phyloP scores from a whole-genome alignment of 2,888 invertebrate species.

The Cataglyphis rosenhaueri region DNA sequence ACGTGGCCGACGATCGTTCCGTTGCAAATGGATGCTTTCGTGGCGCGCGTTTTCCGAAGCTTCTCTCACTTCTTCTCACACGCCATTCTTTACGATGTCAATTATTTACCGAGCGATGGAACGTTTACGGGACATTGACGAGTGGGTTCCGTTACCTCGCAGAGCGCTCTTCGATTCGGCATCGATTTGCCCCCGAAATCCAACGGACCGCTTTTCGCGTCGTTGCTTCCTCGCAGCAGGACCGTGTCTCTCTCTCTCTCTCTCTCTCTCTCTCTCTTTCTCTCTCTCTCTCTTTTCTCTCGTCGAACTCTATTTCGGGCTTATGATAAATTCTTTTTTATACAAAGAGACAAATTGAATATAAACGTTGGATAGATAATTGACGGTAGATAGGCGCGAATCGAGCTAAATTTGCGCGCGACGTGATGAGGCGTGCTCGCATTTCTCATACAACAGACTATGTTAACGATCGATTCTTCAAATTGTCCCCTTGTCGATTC shows the following conservation, averaged over 20 bases:
- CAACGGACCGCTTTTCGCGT: conserved; percentile 3
- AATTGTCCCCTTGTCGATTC: conserved; percentile 10
- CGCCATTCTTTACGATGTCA: conserved; percentile 68
- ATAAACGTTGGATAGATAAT: conserved; percentile 27
- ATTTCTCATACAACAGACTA: conserved; percentile 32
- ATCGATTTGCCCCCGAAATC: conserved; percentile 75
- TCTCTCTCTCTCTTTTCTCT: no score
- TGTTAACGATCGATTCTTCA: conserved; percentile 32
- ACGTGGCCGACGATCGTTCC: conserved; percentile 55
- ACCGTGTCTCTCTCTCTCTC: background rate
- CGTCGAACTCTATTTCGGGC: background rate
- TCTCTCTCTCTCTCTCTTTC: background rate
- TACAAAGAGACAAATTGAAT: conserved; percentile 31
- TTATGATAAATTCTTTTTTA: conserved; percentile 17
- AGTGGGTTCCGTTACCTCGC: conserved; percentile 70
- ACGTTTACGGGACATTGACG: conserved; percentile 67
- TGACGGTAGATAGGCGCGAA: background rate
- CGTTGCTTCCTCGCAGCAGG: conserved; percentile 47
- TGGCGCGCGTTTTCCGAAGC: conserved; percentile 52
- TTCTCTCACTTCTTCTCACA: conserved; percentile 23
- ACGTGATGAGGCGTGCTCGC: conserved; percentile 26
- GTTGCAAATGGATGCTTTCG: conserved; percentile 62
- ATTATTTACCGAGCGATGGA: conserved; percentile 69
- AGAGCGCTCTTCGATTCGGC: conserved; percentile 62
- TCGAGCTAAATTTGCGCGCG: conserved; percentile 14